A percentile compares a stretch with the other conserved stretches of the same genome.
Conservation (phyloP, 2,888 invertebrate species). For the Meandrusa payeni region DNA sequence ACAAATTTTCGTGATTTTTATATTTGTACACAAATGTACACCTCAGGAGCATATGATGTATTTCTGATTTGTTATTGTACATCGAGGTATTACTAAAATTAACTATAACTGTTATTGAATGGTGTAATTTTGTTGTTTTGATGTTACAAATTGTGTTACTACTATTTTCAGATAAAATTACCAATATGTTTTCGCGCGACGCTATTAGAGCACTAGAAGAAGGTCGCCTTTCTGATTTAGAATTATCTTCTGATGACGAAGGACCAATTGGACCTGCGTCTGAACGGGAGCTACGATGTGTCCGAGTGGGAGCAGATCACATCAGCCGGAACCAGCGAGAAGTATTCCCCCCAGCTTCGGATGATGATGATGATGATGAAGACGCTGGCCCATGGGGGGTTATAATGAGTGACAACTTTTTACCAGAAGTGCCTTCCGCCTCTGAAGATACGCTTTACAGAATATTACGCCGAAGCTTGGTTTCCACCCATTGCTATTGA, state of each 20-base stretch:
- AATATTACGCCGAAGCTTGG: slow-evolving; percentile 32
- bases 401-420: slow-evolving; percentile 29
- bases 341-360: slow-evolving; percentile 18
- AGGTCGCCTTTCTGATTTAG: slow-evolving; percentile 24
- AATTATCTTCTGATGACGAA: slow-evolving; percentile 27
- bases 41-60: too few species aligned
- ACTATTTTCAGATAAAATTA: too few species aligned
- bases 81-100: too few species aligned
- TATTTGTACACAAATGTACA: too few species aligned
- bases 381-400: slow-evolving; percentile 27
- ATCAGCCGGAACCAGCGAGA: slow-evolving; percentile 28
- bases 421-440: slow-evolving; percentile 25
- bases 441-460: slow-evolving; percentile 25
- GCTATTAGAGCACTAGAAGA: too few species aligned
- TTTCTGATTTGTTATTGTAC: too few species aligned
- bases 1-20: too few species aligned
- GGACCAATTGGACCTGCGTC: slow-evolving; percentile 17
- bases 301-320: slow-evolving; percentile 28
- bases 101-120: too few species aligned
- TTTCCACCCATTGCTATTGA: slow-evolving; percentile 32
- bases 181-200: too few species aligned
- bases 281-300: slow-evolving; percentile 25
- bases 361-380: slow-evolving; percentile 27
- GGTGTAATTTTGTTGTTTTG: too few species aligned
- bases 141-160: too few species aligned